These are phyloP conservation scores for Brotula barbata DNA, from an alignment of 2,797 vertebrate genomes.

Conservation along the genomic window DNA sequence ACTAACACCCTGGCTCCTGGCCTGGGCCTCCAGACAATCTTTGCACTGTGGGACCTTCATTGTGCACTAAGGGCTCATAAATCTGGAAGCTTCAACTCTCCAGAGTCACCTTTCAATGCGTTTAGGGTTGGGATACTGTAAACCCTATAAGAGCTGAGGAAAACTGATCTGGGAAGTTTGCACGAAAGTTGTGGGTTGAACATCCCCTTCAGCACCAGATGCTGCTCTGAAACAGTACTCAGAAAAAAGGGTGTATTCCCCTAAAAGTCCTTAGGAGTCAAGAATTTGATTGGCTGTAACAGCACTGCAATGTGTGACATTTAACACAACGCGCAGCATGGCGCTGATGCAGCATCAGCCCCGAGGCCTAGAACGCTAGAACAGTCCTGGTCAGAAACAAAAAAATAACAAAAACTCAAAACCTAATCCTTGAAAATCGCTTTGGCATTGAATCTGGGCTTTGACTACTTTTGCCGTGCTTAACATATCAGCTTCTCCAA, in stretches of 20 bases:
- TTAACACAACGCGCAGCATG: neutral
- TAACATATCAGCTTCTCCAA: conserved; percentile 44
- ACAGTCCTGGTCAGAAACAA: neutral
- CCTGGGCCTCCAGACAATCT: conserved; percentile 46
- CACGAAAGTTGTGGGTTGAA: conserved; percentile 40
- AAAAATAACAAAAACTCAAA: conserved; percentile 11
- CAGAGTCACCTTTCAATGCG: conserved; percentile 52
- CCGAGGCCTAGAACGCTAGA: neutral
- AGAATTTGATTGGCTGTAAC: no score
- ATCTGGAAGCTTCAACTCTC: conserved; percentile 61
- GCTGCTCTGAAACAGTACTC: conserved; percentile 10
- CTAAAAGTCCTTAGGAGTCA: neutral
- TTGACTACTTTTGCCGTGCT: conserved; percentile 29
- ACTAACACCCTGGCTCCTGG: conserved; percentile 61
- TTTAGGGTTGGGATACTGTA: conserved; percentile 34
- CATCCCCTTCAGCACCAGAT: conserved; percentile 39
- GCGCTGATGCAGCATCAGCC: neutral
- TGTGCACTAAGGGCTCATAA: conserved; percentile 49
- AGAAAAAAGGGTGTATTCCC: neutral
- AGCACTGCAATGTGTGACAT: neutral
- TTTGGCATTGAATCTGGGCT: conserved; percentile 26
- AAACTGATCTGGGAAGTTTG: conserved; percentile 44
- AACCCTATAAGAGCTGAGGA: conserved; percentile 2
- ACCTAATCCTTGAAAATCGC: conserved; percentile 29
- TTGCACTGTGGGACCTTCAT: conserved; percentile 57